Evolutionary conservation across 2,797 vertebrate species (phyloP).

Genomic region (Anabas testudineus): DNA sequence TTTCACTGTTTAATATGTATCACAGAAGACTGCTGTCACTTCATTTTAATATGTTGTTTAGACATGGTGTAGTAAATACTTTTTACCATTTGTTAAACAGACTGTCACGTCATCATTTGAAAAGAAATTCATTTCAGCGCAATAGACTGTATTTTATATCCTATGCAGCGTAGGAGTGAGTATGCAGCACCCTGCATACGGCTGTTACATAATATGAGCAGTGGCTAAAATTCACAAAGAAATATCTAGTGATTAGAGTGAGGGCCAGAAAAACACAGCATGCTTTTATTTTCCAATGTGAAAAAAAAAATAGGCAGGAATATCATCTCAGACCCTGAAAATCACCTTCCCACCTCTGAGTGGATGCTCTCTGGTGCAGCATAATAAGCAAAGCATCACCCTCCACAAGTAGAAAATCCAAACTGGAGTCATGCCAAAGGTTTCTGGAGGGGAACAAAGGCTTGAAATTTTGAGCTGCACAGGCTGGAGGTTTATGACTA

Average conservation of each 20-base stretch:
- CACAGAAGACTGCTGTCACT: not conserved
- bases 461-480: constrained; percentile 27
- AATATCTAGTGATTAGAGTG: constrained; percentile 48
- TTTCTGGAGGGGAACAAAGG: constrained; percentile 27
- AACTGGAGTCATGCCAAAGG: constrained; percentile 34
- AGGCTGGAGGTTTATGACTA: constrained; percentile 26
- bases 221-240: constrained; percentile 67
- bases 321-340: constrained; percentile 34
- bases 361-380: constrained; percentile 22
- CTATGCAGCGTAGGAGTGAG: constrained; percentile 60
- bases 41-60: constrained; percentile 1
- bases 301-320: constrained; percentile 22
- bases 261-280: constrained; percentile 38
- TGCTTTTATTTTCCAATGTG: constrained; percentile 14
- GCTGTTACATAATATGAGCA: constrained; percentile 67
- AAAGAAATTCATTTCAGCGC: constrained; percentile 25
- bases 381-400: constrained; percentile 34
- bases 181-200: constrained; percentile 59
- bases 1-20: not conserved
- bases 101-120: constrained; percentile 15
- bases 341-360: constrained; percentile 42
- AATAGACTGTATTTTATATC: constrained; percentile 37
- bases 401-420: constrained; percentile 43
- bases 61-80: constrained; percentile 4
- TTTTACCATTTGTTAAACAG: constrained; percentile 12